phyloP scores from a whole-genome alignment of 1,140 invertebrate species.

The Mactra quadrangularis region DNA sequence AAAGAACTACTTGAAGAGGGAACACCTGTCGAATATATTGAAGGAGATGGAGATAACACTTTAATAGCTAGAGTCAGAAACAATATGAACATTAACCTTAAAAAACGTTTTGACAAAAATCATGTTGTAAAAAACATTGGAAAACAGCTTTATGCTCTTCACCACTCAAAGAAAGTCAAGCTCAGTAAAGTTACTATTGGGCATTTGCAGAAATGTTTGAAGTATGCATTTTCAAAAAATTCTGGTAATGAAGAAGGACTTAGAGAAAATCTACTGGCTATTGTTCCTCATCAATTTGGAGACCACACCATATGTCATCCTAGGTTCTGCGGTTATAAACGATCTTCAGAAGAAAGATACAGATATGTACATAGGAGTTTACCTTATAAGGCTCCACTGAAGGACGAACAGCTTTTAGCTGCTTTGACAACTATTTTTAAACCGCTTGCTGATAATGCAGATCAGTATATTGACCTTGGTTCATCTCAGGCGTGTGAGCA shows the following conservation, averaged over 20 bases:
- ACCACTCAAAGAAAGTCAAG: slow-evolving; percentile 39
- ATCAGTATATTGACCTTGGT: not conserved
- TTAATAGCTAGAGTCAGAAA: slow-evolving; percentile 40
- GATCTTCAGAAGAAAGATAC: slow-evolving; percentile 22
- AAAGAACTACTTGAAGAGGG: slow-evolving; percentile 21
- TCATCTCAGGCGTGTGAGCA: not conserved
- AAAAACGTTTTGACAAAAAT: slow-evolving; percentile 56
- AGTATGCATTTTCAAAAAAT: slow-evolving; percentile 63
- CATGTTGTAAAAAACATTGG: slow-evolving; percentile 59
- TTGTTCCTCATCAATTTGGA: slow-evolving; percentile 60
- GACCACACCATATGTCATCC: slow-evolving; percentile 37
- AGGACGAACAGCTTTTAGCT: not conserved
- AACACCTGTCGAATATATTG: slow-evolving; percentile 57
- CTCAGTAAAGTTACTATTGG: slow-evolving; percentile 36
- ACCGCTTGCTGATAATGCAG: too few species aligned
- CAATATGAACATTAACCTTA: too few species aligned
- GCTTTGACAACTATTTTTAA: too few species aligned
- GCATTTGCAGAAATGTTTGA: slow-evolving; percentile 52
- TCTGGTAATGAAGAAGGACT: slow-evolving; percentile 46
- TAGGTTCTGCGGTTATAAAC: slow-evolving; percentile 61
- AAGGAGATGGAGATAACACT: slow-evolving; percentile 61
- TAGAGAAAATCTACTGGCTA: slow-evolving; percentile 49
- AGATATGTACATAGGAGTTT: slow-evolving; percentile 60
- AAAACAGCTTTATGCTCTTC: slow-evolving; percentile 40
- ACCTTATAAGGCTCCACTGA: slow-evolving; percentile 49